phyloP scores from a whole-genome alignment of 2,113 vertebrate genomes.

The Ivindomyrus marchei region DNA sequence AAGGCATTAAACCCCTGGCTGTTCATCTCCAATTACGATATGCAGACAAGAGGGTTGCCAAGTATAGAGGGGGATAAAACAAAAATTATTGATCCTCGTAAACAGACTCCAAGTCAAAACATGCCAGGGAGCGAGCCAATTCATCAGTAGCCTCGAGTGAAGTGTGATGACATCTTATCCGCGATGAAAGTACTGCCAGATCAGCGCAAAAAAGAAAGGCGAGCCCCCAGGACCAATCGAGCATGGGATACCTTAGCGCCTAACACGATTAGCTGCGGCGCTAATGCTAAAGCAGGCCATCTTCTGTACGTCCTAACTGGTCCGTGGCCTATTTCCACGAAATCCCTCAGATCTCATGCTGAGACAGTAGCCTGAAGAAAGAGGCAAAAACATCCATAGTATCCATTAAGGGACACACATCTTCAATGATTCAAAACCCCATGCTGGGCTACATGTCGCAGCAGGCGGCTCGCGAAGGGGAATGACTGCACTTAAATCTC shows the following conservation, averaged over 20 bases:
- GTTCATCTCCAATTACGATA: neutral
- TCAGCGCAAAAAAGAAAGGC: neutral
- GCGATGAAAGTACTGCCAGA: slow-evolving; percentile 38
- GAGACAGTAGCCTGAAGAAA: neutral
- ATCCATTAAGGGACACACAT: slow-evolving; percentile 50
- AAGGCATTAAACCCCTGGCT: neutral
- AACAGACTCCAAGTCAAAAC: slow-evolving; percentile 8
- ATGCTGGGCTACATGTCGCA: slow-evolving; percentile 36
- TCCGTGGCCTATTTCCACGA: neutral
- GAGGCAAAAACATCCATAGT: slow-evolving; percentile 34
- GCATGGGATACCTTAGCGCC: neutral
- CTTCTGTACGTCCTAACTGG: neutral
- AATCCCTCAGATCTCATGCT: neutral
- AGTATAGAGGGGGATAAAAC: neutral
- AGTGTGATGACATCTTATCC: slow-evolving; percentile 42
- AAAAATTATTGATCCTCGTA: neutral
- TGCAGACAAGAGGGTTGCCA: neutral
- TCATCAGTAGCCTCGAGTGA: slow-evolving; percentile 33
- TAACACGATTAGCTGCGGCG: neutral
- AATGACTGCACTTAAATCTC: slow-evolving; percentile 29
- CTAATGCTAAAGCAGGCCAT: slow-evolving; percentile 27
- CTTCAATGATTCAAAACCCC: slow-evolving; percentile 53
- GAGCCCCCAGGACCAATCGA: neutral
- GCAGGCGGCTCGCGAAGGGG: slow-evolving; percentile 33
- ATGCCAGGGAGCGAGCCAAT: slow-evolving; percentile 14